Base-by-base conservation (phyloP, 2,888 invertebrate species). In the Cotesia congregata region DNA sequence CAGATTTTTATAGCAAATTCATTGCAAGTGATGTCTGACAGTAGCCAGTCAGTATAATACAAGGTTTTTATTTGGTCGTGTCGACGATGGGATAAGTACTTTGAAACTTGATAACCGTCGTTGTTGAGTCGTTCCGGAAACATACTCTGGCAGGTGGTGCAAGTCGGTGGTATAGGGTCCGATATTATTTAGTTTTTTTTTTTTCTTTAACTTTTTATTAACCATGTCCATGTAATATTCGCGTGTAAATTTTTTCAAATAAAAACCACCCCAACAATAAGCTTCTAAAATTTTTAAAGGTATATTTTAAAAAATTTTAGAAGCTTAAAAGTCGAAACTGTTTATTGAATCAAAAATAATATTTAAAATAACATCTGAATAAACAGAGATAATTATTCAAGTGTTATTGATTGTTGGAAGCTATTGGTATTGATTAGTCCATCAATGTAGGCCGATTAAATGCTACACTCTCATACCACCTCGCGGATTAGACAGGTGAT, bases 91-190 rank as follows among this genome's bases (percentile, higher is more conserved):
- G 80, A 81, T 79, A 77, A 64, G 65, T 65, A 9, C 78, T 79
- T 80, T 76, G 77, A 80, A 80, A 80, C 79, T 81, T 80, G 81
- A 81, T 81, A 80, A 80, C 76, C 80, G 80, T 79, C 78, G 76
- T 75, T 38, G 65, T 65, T 79, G 76, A 72, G 78, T 78, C 74
- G 78, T 78, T 79, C 77, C 80, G 81, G 77, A 76, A 77, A 77
- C 73, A 68, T 78, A 68, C 65, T 70, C 65, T 73, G 74, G 69
- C 74, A 77, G 77, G 74, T 77, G 77, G 77, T 67, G 41, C 38
- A 60, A 20, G 67, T 39, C 38, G 9, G 67, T 30, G 30, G 38
- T 67, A 7, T 67, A 12, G 38, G 50, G 50, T 50, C 50, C 9
- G 50, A 50, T 50, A 50, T 50, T 50, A 9, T 50, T 12, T 50